A percentile compares a stretch with the other conserved stretches of the same genome.
Evolutionary conservation across 1,140 invertebrate genomes (phyloP).

Genomic region (Diplogasteroides magnus): DNA sequence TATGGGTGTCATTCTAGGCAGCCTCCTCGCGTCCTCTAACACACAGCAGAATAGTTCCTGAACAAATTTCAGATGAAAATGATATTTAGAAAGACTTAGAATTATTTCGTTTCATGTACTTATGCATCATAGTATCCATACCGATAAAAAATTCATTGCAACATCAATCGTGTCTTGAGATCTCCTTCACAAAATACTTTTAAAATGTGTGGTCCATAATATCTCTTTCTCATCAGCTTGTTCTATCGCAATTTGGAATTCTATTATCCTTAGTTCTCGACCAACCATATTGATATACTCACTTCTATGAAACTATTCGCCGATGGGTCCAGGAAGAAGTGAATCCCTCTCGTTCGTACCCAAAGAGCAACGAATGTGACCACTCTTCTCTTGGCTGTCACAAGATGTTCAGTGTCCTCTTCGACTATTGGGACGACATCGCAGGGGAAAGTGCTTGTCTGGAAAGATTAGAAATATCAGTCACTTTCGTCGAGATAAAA

Average conservation of each 20-base stretch:
- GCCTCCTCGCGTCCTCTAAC: slow-evolving; percentile 67
- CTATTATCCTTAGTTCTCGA: neutral
- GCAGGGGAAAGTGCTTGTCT: neutral
- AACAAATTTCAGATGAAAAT: too few species aligned
- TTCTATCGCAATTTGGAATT: neutral
- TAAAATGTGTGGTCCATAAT: too few species aligned
- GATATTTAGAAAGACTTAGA: too few species aligned
- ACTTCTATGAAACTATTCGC: slow-evolving; percentile 71
- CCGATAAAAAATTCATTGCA: too few species aligned
- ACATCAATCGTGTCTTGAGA: too few species aligned
- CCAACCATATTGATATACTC: slow-evolving; percentile 26
- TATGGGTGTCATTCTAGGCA: slow-evolving; percentile 40
- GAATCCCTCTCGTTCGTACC: slow-evolving; percentile 68
- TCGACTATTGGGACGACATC: slow-evolving; percentile 3
- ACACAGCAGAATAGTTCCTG: slow-evolving; percentile 61
- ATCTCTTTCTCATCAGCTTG: slow-evolving; percentile 4
- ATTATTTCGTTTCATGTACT: too few species aligned
- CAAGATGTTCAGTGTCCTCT: slow-evolving; percentile 11
- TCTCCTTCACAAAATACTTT: too few species aligned
- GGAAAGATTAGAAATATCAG: too few species aligned
- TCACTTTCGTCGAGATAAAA: too few species aligned
- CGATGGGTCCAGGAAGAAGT: slow-evolving; percentile 70
- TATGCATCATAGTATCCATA: too few species aligned
- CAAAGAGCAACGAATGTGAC: slow-evolving; percentile 75
- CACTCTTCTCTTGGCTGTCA: slow-evolving; percentile 59